Conservation (phyloP, 2,888 invertebrate species). For the Horisme vitalbata region DNA sequence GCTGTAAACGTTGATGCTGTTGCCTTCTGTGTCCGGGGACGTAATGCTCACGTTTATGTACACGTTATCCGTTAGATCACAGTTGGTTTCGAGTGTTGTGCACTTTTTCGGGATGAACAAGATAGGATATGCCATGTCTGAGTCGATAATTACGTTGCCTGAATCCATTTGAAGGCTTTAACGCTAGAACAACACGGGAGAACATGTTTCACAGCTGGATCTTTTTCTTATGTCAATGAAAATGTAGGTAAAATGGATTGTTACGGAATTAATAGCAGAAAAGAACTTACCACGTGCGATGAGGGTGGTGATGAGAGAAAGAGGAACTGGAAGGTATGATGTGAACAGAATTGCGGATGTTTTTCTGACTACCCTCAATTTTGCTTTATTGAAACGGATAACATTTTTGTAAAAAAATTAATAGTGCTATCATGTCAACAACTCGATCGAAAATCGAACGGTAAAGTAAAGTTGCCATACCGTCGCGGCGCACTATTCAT, state of each 20-base stretch:
- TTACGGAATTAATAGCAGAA: conserved; percentile 35
- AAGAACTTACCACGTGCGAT: conserved; percentile 61
- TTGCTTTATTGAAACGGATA: conserved; percentile 13
- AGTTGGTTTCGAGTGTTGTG: conserved; percentile 56
- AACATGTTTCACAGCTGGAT: conserved; percentile 32
- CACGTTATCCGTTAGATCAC: conserved; percentile 56
- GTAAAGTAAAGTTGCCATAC: too few species aligned
- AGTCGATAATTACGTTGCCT: conserved; percentile 35
- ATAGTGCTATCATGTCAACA: too few species aligned
- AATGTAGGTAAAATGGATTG: conserved; percentile 53
- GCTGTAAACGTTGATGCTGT: conserved; percentile 54
- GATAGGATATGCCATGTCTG: conserved; percentile 54
- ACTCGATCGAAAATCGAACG: too few species aligned
- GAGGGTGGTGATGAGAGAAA: conserved; percentile 44
- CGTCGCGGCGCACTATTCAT: too few species aligned
- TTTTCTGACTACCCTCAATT: conserved; percentile 45
- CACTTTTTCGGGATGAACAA: conserved; percentile 64
- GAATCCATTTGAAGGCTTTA: conserved; percentile 51
- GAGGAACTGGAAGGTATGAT: conserved; percentile 47
- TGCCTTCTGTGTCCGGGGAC: conserved; percentile 60
- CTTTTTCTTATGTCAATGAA: conserved; percentile 27
- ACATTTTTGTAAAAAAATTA: neutral
- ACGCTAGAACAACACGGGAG: conserved; percentile 40
- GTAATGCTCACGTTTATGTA: conserved; percentile 62
- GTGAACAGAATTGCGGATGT: conserved; percentile 30